Base-by-base conservation (phyloP, 1,140 invertebrate species). In the Temnothorax longispinosus region DNA sequence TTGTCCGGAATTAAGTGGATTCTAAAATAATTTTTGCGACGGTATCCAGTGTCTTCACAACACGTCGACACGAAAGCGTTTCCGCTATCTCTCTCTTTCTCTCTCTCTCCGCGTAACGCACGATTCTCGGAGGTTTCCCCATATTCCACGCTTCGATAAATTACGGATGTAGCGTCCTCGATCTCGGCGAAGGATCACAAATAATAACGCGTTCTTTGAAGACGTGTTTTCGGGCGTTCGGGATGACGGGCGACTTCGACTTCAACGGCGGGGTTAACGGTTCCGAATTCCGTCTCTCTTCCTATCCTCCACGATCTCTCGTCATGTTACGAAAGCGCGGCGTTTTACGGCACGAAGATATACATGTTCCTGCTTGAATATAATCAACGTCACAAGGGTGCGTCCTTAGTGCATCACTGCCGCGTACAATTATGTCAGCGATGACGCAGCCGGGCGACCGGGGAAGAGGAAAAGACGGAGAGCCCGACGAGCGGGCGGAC, bases 401-500 rank as follows among this genome's bases (percentile, higher is more conserved):
- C 82, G 85, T 88, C 82, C 89, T 86, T 90, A 87, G 89, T 90
- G 85, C 85, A 90, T 90, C 86, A 88, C 78, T 87, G 89, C 50
- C 69, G 58, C 27, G 86, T 85, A 91, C 90, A 89, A 91, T 91
- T 91, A 91, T 91, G 90, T 91, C 87, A 87, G 87, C 88, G 90
- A 89, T 89, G 90, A 91, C 87, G 85, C 69, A 74, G 15, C 15
- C 41, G 78, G 21, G n/a, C 58, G 77, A 50, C 64, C 62, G 54
- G 35, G 54, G 41, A 64, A 32, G 65, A 81, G 54, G 50, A 77
- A 72, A 81, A 76, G 74, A 85, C 41, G 56, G 27, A 81, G 77
- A 82, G 44, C 18, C 35, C 32, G 47, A 64, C 69, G 69, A 32
- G 69, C 69, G 71, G 47, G 18, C 27, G 35, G 27, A 21, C 15